Conservation (phyloP, 2,888 invertebrate genomes). For the Drosophila helvetica region DNA sequence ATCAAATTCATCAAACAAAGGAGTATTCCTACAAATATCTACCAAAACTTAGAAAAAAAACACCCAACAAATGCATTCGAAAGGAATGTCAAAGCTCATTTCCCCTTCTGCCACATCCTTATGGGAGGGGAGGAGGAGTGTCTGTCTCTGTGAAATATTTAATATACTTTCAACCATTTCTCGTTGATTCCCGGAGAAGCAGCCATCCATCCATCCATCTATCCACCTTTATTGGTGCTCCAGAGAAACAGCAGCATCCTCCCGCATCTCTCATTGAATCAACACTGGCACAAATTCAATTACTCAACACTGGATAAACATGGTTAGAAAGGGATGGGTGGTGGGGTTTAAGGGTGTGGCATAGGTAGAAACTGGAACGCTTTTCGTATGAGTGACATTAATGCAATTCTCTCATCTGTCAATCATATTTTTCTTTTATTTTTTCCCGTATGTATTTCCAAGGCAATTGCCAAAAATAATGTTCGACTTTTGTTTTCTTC, state of each 20-base stretch:
- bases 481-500: constrained; percentile 37
- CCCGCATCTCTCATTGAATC: constrained; percentile 60
- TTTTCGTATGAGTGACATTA: constrained; percentile 77
- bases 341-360: too few relatives aligned
- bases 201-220: constrained; percentile 13
- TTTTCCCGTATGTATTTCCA: constrained; percentile 25
- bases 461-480: constrained; percentile 42
- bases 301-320: constrained; percentile 61
- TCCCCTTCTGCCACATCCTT: background rate
- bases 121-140: background rate
- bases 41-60: constrained; percentile 43
- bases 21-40: constrained; percentile 41
- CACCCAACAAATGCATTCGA: constrained; percentile 19
- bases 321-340: constrained; percentile 1
- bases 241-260: constrained; percentile 10
- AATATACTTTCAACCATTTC: constrained; percentile 35
- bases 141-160: constrained; percentile 43
- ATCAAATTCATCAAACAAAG: constrained; percentile 62
- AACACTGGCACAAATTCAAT: constrained; percentile 78
- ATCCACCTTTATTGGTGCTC: constrained; percentile 27
- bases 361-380: constrained; percentile 13
- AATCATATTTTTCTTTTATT: constrained; percentile 66
- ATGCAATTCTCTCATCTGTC: constrained; percentile 78
- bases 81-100: constrained; percentile 31
- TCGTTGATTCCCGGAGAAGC: constrained; percentile 1